Evolutionary conservation across 2,113 vertebrate genomes (phyloP).

Genomic region (Hemiprocne comata): DNA sequence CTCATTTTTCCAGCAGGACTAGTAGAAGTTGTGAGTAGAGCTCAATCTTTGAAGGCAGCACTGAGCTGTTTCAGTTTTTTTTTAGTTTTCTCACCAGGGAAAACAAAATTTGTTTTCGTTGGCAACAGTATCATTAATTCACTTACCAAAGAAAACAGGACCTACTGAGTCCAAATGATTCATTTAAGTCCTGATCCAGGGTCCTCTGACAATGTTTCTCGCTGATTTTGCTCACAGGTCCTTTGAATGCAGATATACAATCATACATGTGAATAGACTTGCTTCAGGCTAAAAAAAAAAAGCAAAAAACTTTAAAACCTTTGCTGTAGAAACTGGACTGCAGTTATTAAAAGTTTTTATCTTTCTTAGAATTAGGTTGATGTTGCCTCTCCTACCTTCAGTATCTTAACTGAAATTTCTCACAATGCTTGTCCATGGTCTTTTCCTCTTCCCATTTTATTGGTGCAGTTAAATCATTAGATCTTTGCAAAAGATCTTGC

Average conservation of each 20-base stretch:
- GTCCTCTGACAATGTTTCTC: not conserved
- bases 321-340: not conserved
- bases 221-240: not conserved
- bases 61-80: constrained; percentile 9
- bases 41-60: not conserved
- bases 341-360: not conserved
- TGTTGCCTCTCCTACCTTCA: not conserved
- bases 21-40: not conserved
- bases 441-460: not conserved
- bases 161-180: not conserved
- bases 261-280: not conserved
- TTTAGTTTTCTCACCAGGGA: not conserved
- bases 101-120: constrained; percentile 38
- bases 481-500: not conserved
- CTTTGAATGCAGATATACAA: not conserved
- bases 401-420: not conserved
- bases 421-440: not conserved
- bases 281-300: not conserved
- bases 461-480: not conserved
- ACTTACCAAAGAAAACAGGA: constrained; percentile 34
- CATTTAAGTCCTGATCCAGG: not conserved
- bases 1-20: not conserved
- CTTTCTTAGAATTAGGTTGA: not conserved
- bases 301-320: not conserved
- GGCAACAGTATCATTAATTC: not conserved